Base-by-base conservation (phyloP, 2,888 invertebrate genomes). In the Amblyteles armatorius region DNA sequence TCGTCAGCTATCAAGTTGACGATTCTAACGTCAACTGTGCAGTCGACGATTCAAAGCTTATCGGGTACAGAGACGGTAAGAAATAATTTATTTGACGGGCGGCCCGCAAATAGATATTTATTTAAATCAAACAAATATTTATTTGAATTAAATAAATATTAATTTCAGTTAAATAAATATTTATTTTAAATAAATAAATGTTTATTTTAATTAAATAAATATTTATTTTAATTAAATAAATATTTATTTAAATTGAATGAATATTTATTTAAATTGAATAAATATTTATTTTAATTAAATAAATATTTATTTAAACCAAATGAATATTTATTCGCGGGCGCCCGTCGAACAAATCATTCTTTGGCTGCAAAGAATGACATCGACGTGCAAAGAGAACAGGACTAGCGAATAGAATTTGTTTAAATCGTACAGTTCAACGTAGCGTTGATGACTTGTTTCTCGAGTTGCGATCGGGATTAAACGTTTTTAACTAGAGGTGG, bases 401-500 rank as follows among this genome's bases (percentile, higher is more conserved):
- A 29, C 44, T 26, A 55, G 33, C 52, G 22, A 55, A 55, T 3
- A 22, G 19, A 68, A 76, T 48, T 48, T 13, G 0, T 2, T 44
- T 13, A 79, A 82, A 79, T 65, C 67, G 40, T 48, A 22, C 60
- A 60, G 52, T 76, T 50, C 16, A 76, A 74, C 68, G 57, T 73
- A 63, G 52, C 22, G 57, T 71, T 11, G 40, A 50, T 33, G 2
- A 71, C 79, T 84, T 77, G 80, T 68, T 52, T 73, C 73, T 79
- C 78, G 78, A 79, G 79, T 82, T 71, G 74, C 79, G 84, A 71
- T 85, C 71, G n/a, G 65, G 71, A 71, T 85, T 79, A 82, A 85
- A 82, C 79, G 79, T 85, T 82, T 85, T 82, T 85, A 85, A 82
- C 85, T 76, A 76, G 65, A 55, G 50, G 48, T 71, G 40, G 82